Evolutionary conservation across 2,797 vertebrate genomes (phyloP), one percentile per base, ranked within the genome.

Genomic region (Sebastes paucispinis): DNA sequence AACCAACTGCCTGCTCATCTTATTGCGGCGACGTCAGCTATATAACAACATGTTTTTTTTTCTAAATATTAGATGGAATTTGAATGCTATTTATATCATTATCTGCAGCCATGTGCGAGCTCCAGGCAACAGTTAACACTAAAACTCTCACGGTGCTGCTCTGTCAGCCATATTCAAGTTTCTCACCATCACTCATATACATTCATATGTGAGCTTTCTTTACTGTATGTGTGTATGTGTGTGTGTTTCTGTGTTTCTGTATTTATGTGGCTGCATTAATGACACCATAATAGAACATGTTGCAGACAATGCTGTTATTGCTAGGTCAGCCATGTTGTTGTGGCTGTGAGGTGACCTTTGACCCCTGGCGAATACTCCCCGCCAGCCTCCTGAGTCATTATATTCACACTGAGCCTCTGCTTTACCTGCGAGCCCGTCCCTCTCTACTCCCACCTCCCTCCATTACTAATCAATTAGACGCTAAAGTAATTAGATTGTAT

Each of bases 401-500:
- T 62, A 76, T 82, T 58, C 84, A 76, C 59, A 66, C 32, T 20
- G 60, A 83, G 68, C 60, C 64, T 73, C 73, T 27, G 39, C 67
- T 82, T 63, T 73, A 94, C 91, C 86, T 92, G 87, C 1, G 31
- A 84, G 78, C 75, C 31, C 7, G 4, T 16, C 67, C 75, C 76
- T 84, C 89, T 84, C 90, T 6, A 24, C 87, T 66, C 79, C 82
- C 58, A 36, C 81, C 87, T 74, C 84, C 85, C 87, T 75, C 87
- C 57, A 84, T 89, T 92, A 88, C 86, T 88, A 93, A 94, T 93
- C 92, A 94, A 92, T 93, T 92, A 90, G 86, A 88, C 60, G 66
- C 83, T 87, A 79, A 86, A 89, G 89, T 93, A 93, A 92, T 94
- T 88, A 92, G 92, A 94, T 94, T 85, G 83, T 92, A 93, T 94